Conservation (phyloP, 2,888 invertebrate species). For the Cheilosia grossa region DNA sequence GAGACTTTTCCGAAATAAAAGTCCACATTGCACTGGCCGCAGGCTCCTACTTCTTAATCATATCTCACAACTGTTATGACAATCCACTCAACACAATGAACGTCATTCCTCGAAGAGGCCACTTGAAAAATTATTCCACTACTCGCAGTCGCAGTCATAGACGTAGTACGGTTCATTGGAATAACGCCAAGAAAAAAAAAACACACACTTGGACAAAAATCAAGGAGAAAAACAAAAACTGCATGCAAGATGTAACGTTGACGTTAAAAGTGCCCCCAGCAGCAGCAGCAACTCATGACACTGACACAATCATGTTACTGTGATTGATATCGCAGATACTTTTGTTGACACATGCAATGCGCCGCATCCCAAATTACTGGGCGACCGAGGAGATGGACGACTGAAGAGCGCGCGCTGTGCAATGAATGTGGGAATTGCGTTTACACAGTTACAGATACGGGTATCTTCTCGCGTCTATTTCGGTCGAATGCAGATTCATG, state of each 20-base stretch:
- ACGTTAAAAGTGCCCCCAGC: conserved; percentile 54
- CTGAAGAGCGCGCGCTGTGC: neutral
- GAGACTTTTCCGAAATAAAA: conserved; percentile 22
- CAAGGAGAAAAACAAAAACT: conserved; percentile 1
- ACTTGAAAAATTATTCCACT: conserved; percentile 61
- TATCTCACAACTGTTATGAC: conserved; percentile 58
- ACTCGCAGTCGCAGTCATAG: neutral
- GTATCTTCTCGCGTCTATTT: neutral
- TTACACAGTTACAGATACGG: conserved; percentile 12
- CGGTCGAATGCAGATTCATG: conserved; percentile 7
- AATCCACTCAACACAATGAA: conserved; percentile 60
- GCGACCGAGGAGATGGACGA: neutral
- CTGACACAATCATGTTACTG: conserved; percentile 74
- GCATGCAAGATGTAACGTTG: conserved; percentile 51
- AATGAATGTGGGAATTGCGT: conserved; percentile 52
- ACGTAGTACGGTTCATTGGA: conserved; percentile 59
- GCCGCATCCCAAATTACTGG: conserved; percentile 14
- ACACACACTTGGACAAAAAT: conserved; percentile 1
- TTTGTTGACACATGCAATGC: conserved; percentile 70
- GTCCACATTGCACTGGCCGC: conserved; percentile 27
- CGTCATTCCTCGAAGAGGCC: conserved; percentile 69
- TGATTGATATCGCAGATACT: conserved; percentile 71
- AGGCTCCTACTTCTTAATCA: conserved; percentile 51
- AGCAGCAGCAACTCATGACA: conserved; percentile 61
- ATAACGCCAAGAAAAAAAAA: conserved; percentile 55